Evolutionary conservation across 92 coral and sea anemone species (phyloP), one percentile per base, ranked within the genome.

Genomic region (Muricea muricata): DNA sequence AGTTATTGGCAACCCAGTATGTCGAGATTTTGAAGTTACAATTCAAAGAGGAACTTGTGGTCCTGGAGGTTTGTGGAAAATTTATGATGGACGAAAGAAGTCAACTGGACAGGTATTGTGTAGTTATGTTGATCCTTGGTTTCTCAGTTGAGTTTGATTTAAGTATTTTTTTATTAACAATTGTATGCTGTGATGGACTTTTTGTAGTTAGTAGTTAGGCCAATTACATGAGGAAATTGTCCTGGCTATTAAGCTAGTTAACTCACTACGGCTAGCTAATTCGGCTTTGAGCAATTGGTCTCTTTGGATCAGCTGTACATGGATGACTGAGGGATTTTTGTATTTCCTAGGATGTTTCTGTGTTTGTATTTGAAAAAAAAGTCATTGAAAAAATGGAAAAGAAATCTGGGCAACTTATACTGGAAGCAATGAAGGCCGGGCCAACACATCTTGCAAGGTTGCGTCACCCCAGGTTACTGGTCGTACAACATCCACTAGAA

Each of bases 11-110:
- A 96, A 96, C 70, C 98, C 98, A 5, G 83, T 96, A 30, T 91
- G 97, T 17, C 93, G 94, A 66, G 99, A 96, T 50, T 96, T 90
- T 60, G 99, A 96, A 21, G 90, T 92, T 33, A 93, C 93, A 15
- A 83, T 86, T 34, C 99, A 97, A 80, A 90, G 92, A 57, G 98
- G 97, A 56, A 97, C 98, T 83, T 97, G 93, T 89, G 99, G 99
- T 9, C 99, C 99, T 3, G 94, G 94, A 81, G 77, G 91, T 80
- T 93, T 90, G 21, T 97, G 99, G 99, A 97, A 91, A 83, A 85
- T 97, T 30, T 92, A 92, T 65, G 97, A 93, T 81, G 99, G 97
- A 15, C 94, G 85, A 67, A 91, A 86, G 88, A 91, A 88, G 56
- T 86, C 99, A 42, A 97, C 99, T 10, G 98, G 99, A 0, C 99